Conservation (phyloP, 2,113 vertebrate species). For the Microtus montanus region DNA sequence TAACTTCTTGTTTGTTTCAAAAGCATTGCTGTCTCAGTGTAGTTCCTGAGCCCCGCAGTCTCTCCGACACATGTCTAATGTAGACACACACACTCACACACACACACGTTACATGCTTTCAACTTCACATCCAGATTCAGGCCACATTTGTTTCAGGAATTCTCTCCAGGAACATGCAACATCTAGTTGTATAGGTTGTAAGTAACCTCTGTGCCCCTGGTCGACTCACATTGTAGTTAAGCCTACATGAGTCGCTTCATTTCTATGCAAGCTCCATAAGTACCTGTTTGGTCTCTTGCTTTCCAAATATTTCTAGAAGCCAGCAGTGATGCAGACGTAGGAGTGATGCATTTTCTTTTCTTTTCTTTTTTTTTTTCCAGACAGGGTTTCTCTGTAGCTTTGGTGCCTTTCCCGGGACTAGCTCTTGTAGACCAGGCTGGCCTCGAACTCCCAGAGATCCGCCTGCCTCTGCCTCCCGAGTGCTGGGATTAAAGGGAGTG, state of each 20-base stretch:
- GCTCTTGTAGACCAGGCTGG: too few relatives aligned
- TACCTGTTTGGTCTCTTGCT: not conserved
- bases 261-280: not conserved
- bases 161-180: not conserved
- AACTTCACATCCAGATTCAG: not conserved
- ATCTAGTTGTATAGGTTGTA: too few relatives aligned
- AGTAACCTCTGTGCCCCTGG: not conserved
- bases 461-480: too few relatives aligned
- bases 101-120: not conserved
- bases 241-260: accelerated
- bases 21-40: not conserved
- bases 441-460: too few relatives aligned
- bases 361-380: too few relatives aligned
- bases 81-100: too few relatives aligned
- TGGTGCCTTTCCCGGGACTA: too few relatives aligned
- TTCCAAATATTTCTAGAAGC: not conserved
- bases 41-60: not conserved
- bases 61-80: not conserved
- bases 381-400: too few relatives aligned
- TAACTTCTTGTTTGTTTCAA: not conserved
- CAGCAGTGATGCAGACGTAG: not conserved
- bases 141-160: not conserved
- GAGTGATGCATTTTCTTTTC: too few relatives aligned
- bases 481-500: too few relatives aligned
- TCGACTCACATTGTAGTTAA: not conserved